These are phyloP conservation scores for Auanema sp. DNA, from an alignment of 2,888 invertebrate genomes.

Conservation along the genomic window DNA sequence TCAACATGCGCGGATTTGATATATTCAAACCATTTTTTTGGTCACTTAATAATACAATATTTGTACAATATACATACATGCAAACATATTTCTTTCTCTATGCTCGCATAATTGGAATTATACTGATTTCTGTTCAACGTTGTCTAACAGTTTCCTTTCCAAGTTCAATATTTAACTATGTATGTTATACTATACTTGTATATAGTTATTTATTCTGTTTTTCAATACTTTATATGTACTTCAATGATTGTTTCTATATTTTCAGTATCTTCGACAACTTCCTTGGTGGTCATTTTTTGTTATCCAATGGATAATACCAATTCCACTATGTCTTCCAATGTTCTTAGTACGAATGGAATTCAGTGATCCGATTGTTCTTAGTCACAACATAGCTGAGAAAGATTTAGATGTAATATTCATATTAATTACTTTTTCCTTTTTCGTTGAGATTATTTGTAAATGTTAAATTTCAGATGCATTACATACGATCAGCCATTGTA, in stretches of 20 bases:
- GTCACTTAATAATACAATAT: not conserved
- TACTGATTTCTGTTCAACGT: not conserved
- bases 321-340: not conserved
- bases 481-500: not conserved
- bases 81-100: constrained; percentile 2
- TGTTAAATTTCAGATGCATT: constrained; percentile 2
- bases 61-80: not conserved
- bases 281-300: not conserved
- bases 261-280: too few relatives aligned
- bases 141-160: not conserved
- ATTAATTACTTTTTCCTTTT: too few relatives aligned
- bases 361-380: not conserved
- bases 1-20: not conserved
- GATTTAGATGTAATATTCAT: too few relatives aligned
- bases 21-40: not conserved
- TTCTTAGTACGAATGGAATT: not conserved
- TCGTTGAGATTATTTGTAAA: too few relatives aligned
- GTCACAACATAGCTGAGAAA: too few relatives aligned
- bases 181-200: not conserved
- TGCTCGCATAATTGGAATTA: not conserved
- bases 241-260: too few relatives aligned
- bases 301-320: not conserved
- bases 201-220: not conserved
- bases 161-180: not conserved
- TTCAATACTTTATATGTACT: not conserved